Percentiles rank a stretch among this genome's conserved stretches.
These are phyloP conservation scores for Oryzias dopingdopingensis DNA, from an alignment of 2,797 vertebrate genomes.

Conservation along the genomic window DNA sequence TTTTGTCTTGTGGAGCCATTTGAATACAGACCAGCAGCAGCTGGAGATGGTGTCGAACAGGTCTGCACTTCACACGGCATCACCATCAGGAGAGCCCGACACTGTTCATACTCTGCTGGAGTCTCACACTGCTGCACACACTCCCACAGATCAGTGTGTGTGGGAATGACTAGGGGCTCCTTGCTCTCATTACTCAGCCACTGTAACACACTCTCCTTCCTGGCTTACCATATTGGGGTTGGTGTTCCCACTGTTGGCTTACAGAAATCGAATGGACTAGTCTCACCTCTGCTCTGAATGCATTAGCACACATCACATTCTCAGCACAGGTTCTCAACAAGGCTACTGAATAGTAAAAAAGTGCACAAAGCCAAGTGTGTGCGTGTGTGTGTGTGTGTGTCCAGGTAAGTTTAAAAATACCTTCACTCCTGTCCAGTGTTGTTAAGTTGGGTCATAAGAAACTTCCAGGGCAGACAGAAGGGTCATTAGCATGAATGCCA, in stretches of 20 bases:
- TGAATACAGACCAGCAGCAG: conserved; percentile 66
- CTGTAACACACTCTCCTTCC: conserved; percentile 58
- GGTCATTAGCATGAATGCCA: conserved; percentile 61
- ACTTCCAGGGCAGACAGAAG: conserved; percentile 50
- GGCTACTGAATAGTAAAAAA: conserved; percentile 59
- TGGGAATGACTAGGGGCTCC: conserved; percentile 55
- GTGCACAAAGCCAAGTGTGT: conserved; percentile 34
- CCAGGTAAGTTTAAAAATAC: conserved; percentile 55
- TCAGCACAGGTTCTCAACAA: conserved; percentile 49
- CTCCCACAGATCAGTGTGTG: conserved; percentile 45
- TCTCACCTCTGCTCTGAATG: conserved; percentile 72
- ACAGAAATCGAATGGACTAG: conserved; percentile 53
- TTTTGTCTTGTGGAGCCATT: conserved; percentile 62
- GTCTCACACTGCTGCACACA: conserved; percentile 56
- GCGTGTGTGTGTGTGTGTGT: conserved; percentile 7
- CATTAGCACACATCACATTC: conserved; percentile 71
- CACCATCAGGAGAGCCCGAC: conserved; percentile 61
- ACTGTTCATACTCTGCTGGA: conserved; percentile 59
- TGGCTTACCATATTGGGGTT: conserved; percentile 48
- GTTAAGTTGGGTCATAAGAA: conserved; percentile 63
- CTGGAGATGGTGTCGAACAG: conserved; percentile 67
- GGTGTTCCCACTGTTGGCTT: conserved; percentile 63
- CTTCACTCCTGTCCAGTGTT: conserved; percentile 49
- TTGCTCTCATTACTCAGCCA: conserved; percentile 69
- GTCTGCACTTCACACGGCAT: conserved; percentile 69